Conservation (phyloP, 2,797 vertebrate genomes). For the Acipenser ruthenus region DNA sequence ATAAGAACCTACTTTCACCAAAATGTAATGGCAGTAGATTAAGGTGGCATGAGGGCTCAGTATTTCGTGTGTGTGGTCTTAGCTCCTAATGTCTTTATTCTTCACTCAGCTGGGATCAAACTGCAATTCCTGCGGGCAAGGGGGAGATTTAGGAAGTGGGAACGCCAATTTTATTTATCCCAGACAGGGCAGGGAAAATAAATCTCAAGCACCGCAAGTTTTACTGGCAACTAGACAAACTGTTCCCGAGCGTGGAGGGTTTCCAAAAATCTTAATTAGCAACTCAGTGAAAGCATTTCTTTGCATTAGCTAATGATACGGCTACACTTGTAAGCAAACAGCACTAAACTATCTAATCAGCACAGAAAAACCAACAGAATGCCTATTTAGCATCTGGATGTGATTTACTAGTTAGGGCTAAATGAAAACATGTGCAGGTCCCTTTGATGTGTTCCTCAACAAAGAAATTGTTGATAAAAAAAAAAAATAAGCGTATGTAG, state of each 20-base stretch:
- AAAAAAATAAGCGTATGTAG: slow-evolving; percentile 30
- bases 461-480: slow-evolving; percentile 69
- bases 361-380: slow-evolving; percentile 66
- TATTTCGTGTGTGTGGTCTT: slow-evolving; percentile 48
- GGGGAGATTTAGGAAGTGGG: slow-evolving; percentile 46
- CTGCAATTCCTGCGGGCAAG: slow-evolving; percentile 52
- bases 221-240: slow-evolving; percentile 66
- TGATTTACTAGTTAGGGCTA: slow-evolving; percentile 77
- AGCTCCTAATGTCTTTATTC: slow-evolving; percentile 60
- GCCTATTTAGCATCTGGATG: slow-evolving; percentile 85
- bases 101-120: slow-evolving; percentile 50
- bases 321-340: slow-evolving; percentile 80
- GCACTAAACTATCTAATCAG: slow-evolving; percentile 73
- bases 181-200: slow-evolving; percentile 48
- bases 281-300: slow-evolving; percentile 71
- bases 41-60: slow-evolving; percentile 27
- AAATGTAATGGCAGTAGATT: slow-evolving; percentile 29
- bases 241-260: slow-evolving; percentile 56
- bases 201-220: slow-evolving; percentile 53
- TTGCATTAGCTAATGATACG: slow-evolving; percentile 76
- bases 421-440: slow-evolving; percentile 62
- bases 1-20: slow-evolving; percentile 15
- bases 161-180: slow-evolving; percentile 41
- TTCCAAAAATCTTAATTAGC: slow-evolving; percentile 65
- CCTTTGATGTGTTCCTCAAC: slow-evolving; percentile 77